Percentiles rank a stretch among this genome's conserved stretches.
These are phyloP conservation scores for Plagodis dolabraria DNA, from an alignment of 2,888 invertebrate species.

Conservation along the genomic window DNA sequence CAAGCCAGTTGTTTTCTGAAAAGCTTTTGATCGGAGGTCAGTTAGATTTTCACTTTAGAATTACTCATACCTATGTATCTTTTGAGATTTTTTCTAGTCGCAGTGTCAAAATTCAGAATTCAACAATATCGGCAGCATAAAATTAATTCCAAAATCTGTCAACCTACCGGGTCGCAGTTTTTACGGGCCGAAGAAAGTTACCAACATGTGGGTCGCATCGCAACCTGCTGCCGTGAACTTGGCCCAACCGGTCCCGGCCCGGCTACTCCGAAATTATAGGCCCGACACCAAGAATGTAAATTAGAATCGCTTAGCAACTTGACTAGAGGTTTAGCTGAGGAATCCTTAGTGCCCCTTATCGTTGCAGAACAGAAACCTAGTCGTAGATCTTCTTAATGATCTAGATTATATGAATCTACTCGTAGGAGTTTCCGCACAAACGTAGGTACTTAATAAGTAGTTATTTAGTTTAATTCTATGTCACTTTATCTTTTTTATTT, in stretches of 20 bases:
- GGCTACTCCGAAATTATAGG: constrained; percentile 57
- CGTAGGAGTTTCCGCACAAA: too few relatives aligned
- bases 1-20: too few relatives aligned
- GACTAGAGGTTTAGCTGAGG: constrained; percentile 21
- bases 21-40: too few relatives aligned
- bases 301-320: constrained; percentile 28
- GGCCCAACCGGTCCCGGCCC: constrained; percentile 60
- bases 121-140: constrained; percentile 20
- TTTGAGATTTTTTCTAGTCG: not conserved
- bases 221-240: constrained; percentile 63
- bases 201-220: constrained; percentile 63
- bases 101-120: constrained; percentile 10
- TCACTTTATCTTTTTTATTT: too few relatives aligned
- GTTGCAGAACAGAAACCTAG: too few relatives aligned
- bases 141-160: constrained; percentile 44
- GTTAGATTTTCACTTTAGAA: too few relatives aligned
- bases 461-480: too few relatives aligned
- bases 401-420: too few relatives aligned
- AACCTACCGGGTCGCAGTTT: constrained; percentile 51
- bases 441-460: too few relatives aligned
- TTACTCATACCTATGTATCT: too few relatives aligned
- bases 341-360: constrained; percentile 18
- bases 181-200: constrained; percentile 70
- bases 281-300: constrained; percentile 40
- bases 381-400: too few relatives aligned